Conservation (phyloP, 2,797 vertebrate species). For the Picus viridis region DNA sequence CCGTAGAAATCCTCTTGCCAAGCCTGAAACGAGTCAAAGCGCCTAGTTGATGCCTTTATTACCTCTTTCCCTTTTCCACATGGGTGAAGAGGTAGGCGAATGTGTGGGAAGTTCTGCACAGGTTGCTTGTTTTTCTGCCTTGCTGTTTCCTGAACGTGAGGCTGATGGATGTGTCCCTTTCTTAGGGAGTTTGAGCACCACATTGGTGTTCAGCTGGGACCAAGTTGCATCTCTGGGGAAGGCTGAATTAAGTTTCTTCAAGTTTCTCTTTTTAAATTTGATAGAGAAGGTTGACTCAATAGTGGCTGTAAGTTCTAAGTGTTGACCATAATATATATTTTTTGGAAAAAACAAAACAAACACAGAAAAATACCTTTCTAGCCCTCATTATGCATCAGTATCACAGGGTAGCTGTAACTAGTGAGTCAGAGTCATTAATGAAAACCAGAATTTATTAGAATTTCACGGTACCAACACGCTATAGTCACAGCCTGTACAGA, state of each 20-base stretch:
- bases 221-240: rapidly evolving
- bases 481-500: not conserved
- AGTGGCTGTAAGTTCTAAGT: not conserved
- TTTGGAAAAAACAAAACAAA: no score
- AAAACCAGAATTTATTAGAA: not conserved
- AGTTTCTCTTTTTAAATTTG: not conserved
- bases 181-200: rapidly evolving
- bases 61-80: rapidly evolving
- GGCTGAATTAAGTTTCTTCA: not conserved
- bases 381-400: rapidly evolving
- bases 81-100: rapidly evolving
- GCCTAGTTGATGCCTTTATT: rapidly evolving
- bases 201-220: rapidly evolving
- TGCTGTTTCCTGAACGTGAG: no score
- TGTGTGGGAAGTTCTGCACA: rapidly evolving
- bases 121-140: no score
- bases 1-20: rapidly evolving
- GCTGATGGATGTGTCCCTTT: not conserved
- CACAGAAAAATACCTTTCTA: not conserved
- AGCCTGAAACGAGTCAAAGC: rapidly evolving
- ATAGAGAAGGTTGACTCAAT: rapidly evolving
- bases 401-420: not conserved
- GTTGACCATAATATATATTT: rapidly evolving
- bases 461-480: rapidly evolving
- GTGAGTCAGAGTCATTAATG: not conserved